These are phyloP conservation scores for Gallinago nigripennis DNA, from an alignment of 2,797 vertebrate genomes.

Conservation along the genomic window DNA sequence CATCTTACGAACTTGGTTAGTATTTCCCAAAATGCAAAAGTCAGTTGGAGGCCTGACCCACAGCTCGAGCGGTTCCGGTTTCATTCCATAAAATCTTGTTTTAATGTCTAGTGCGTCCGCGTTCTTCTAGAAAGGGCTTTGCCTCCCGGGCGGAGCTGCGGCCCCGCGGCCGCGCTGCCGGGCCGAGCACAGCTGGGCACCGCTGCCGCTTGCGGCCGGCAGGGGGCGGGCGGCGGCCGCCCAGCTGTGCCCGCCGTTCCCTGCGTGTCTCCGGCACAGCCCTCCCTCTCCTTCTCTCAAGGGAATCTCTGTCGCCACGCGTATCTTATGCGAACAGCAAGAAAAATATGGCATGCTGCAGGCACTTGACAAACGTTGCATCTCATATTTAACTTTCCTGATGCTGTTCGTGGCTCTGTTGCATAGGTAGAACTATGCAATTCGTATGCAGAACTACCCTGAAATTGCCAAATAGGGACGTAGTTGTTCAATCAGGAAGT, in stretches of 20 bases:
- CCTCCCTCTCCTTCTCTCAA: rapidly evolving
- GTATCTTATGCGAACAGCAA: background rate
- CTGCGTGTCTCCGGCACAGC: rapidly evolving
- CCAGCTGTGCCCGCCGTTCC: rapidly evolving
- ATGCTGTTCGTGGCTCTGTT: background rate
- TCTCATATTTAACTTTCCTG: background rate
- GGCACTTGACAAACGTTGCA: rapidly evolving
- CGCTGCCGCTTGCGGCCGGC: background rate
- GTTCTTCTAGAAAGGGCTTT: rapidly evolving
- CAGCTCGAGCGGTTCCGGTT: rapidly evolving
- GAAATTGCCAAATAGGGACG: background rate
- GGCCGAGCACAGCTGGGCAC: background rate
- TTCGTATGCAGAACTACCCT: background rate
- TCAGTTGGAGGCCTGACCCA: rapidly evolving
- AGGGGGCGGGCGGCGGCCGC: background rate
- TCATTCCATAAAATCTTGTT: rapidly evolving
- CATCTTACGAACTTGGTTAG: background rate
- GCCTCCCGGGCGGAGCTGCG: rapidly evolving
- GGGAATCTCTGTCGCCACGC: rapidly evolving
- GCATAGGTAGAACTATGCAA: too few species aligned
- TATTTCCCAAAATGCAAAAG: background rate
- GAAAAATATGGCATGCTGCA: rapidly evolving
- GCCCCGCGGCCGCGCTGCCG: background rate
- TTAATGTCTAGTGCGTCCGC: rapidly evolving
- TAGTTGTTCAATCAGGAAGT: background rate